Evolutionary conservation across 2,797 vertebrate species (phyloP).

Genomic region (Odontamblyopus rebecca): DNA sequence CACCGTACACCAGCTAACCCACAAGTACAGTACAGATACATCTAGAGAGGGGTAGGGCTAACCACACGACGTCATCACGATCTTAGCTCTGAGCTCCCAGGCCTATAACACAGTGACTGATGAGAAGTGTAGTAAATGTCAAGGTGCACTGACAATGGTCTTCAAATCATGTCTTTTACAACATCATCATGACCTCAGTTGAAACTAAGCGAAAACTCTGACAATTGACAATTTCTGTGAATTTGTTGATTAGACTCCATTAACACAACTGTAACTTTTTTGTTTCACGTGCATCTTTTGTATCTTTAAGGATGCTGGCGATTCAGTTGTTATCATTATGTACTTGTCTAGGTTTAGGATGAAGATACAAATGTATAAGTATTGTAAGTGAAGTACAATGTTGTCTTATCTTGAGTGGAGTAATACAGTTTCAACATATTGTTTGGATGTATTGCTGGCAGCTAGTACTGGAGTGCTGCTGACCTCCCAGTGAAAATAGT

Average conservation of each 20-base stretch:
- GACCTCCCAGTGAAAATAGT: conserved; percentile 23
- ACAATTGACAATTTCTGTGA: too few relatives aligned
- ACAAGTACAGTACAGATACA: conserved; percentile 7
- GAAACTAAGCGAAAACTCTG: neutral
- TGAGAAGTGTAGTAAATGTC: conserved; percentile 22
- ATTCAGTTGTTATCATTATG: neutral
- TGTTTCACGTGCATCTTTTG: neutral
- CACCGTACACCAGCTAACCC: conserved; percentile 11
- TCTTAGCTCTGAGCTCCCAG: conserved; percentile 62
- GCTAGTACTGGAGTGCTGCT: conserved; percentile 26
- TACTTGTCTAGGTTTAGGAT: neutral
- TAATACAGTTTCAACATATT: conserved; percentile 30
- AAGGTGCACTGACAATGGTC: neutral
- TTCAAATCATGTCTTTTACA: neutral
- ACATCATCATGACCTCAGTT: neutral
- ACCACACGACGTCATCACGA: neutral
- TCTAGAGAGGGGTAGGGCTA: too few relatives aligned
- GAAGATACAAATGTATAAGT: neutral
- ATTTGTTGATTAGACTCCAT: neutral
- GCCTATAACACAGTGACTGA: conserved; percentile 33
- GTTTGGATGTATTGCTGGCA: conserved; percentile 22
- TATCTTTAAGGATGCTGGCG: neutral
- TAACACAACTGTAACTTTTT: neutral
- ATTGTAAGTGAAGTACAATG: neutral
- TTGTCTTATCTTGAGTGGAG: conserved; percentile 7